Conservation (phyloP, 2,797 vertebrate genomes). For the Gila robusta region DNA sequence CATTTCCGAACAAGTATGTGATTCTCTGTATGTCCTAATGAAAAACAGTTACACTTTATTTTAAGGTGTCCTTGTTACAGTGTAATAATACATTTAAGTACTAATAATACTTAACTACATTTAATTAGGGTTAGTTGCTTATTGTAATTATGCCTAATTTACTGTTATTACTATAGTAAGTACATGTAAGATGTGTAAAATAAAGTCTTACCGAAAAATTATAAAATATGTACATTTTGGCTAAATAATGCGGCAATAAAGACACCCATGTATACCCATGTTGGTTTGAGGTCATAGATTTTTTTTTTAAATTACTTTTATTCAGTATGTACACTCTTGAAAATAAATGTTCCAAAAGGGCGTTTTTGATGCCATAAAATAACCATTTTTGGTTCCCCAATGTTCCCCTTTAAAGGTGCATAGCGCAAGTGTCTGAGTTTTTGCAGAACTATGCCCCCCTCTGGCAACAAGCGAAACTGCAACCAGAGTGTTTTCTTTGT, state of each 20-base stretch:
- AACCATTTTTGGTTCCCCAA: neutral
- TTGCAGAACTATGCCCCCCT: no score
- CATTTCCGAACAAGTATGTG: conserved; percentile 85
- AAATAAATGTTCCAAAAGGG: neutral
- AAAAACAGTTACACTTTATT: neutral
- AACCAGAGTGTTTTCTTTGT: no score
- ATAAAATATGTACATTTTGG: neutral
- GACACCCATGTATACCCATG: neutral
- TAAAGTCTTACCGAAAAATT: neutral
- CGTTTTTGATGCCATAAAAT: neutral
- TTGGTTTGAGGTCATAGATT: no score
- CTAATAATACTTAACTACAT: neutral
- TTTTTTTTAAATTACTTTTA: neutral
- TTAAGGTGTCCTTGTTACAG: neutral
- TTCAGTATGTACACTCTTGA: neutral
- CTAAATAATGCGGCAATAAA: neutral
- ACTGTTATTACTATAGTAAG: neutral
- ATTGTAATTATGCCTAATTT: no score
- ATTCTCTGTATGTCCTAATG: conserved; percentile 89
- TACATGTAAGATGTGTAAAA: neutral
- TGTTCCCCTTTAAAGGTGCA: neutral
- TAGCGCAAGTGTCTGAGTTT: no score
- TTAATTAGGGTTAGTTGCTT: neutral
- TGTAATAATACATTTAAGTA: neutral
- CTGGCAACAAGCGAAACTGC: no score